These are phyloP conservation scores for Vespertilio murinus DNA, from an alignment of 2,797 vertebrate genomes.

Conservation along the genomic window DNA sequence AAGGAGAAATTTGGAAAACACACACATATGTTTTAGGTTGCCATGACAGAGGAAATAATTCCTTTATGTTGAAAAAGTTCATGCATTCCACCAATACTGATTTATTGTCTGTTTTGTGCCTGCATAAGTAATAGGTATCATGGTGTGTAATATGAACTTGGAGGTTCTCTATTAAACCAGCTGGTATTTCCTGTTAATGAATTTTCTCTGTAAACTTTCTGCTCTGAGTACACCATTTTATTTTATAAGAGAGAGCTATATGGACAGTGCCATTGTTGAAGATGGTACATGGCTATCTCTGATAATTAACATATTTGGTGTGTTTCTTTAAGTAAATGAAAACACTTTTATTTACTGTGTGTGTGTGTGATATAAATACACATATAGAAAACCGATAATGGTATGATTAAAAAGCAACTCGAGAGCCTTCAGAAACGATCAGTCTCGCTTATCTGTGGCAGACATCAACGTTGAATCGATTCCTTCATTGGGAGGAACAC, in stretches of 20 bases:
- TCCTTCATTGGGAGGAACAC: background rate
- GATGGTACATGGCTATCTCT: background rate
- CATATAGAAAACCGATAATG: background rate
- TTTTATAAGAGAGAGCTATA: background rate
- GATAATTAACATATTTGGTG: background rate
- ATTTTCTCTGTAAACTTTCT: background rate
- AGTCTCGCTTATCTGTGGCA: background rate
- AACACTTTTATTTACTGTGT: background rate
- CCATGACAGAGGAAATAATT: background rate
- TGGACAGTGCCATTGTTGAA: background rate
- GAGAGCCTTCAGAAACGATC: background rate
- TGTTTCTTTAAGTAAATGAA: background rate
- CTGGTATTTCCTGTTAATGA: background rate
- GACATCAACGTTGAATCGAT: background rate
- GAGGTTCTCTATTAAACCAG: background rate
- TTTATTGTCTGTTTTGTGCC: background rate
- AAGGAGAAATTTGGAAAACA: background rate
- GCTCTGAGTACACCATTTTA: background rate
- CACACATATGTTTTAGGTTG: background rate
- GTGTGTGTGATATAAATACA: background rate
- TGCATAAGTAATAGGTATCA: background rate
- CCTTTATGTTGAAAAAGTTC: conserved; percentile 3
- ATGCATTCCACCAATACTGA: background rate
- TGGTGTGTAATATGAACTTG: background rate
- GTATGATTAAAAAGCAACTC: background rate